Conservation (phyloP, 2,888 invertebrate species). For the Melieria picta region DNA sequence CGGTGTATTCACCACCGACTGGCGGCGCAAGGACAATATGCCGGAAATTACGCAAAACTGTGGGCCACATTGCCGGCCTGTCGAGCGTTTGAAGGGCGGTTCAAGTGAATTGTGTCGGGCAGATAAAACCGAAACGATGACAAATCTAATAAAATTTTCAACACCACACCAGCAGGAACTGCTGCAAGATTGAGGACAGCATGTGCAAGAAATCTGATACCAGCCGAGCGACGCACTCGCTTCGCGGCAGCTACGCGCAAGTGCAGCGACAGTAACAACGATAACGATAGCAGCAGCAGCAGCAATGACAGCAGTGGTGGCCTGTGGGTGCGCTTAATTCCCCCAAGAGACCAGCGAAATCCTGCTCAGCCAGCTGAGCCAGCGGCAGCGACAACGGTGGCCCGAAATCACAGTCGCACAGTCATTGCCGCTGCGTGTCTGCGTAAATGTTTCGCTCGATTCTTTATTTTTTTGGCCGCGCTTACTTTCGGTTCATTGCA, state of each 20-base stretch:
- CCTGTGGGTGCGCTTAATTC: constrained; percentile 17
- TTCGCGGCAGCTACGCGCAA: not conserved
- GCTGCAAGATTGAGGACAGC: too few species aligned
- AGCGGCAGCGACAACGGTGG: too few species aligned
- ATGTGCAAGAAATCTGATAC: too few species aligned
- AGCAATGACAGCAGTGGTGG: constrained; percentile 1
- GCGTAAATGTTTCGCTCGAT: too few species aligned
- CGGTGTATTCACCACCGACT: constrained; percentile 17
- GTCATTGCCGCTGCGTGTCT: too few species aligned
- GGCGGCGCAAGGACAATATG: constrained; percentile 42
- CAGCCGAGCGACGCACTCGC: not conserved
- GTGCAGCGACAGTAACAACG: not conserved
- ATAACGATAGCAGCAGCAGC: not conserved
- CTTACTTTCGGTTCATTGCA: too few species aligned
- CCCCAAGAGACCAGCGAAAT: constrained; percentile 17
- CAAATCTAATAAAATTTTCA: constrained; percentile 43
- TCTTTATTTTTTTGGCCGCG: too few species aligned
- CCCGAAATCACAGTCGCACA: constrained; percentile 12
- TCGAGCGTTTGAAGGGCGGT: constrained; percentile 12
- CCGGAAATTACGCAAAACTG: constrained; percentile 41
- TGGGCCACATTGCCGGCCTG: not conserved
- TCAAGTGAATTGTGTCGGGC: constrained; percentile 8
- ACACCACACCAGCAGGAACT: constrained; percentile 28
- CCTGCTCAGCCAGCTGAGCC: too few species aligned
- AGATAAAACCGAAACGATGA: constrained; percentile 28